Percentiles rank a stretch among this genome's conserved stretches.
These are phyloP conservation scores for Diadema setosum DNA, from an alignment of 35 echinoderm and acorn worm species.

Conservation along the genomic window DNA sequence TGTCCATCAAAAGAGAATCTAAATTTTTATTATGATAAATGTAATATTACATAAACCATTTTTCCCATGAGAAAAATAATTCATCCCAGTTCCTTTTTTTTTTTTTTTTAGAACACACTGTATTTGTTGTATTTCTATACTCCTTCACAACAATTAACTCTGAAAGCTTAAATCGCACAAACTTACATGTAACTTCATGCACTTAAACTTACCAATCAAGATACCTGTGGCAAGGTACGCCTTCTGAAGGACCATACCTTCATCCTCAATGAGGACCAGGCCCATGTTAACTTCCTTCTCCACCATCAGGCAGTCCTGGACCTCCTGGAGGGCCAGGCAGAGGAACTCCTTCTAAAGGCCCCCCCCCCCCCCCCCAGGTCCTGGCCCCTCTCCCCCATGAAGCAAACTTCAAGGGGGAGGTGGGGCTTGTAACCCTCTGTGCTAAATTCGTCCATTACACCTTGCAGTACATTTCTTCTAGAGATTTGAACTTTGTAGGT, in stretches of 20 bases:
- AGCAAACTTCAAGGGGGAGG: neutral
- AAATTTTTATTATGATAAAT: too few species aligned
- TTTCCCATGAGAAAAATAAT: too few species aligned
- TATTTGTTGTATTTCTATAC: neutral
- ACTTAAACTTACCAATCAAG: neutral
- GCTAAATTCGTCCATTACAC: neutral
- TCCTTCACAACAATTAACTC: neutral
- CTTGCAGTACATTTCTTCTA: neutral
- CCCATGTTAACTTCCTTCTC: neutral
- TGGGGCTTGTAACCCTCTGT: neutral
- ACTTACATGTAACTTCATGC: neutral
- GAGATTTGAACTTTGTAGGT: neutral
- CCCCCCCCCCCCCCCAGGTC: neutral
- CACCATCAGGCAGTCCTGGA: neutral
- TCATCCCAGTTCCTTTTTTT: neutral
- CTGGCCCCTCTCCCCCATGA: neutral
- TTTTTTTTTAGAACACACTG: neutral
- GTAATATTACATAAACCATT: too few species aligned
- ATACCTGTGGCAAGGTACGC: neutral
- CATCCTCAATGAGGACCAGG: neutral
- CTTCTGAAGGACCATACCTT: neutral
- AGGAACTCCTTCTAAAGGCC: neutral
- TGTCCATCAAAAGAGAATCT: too few species aligned
- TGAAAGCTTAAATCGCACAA: neutral
- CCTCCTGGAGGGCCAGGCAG: neutral